Evolutionary conservation across 2,888 invertebrate species (phyloP).

Genomic region (Tuta absoluta): DNA sequence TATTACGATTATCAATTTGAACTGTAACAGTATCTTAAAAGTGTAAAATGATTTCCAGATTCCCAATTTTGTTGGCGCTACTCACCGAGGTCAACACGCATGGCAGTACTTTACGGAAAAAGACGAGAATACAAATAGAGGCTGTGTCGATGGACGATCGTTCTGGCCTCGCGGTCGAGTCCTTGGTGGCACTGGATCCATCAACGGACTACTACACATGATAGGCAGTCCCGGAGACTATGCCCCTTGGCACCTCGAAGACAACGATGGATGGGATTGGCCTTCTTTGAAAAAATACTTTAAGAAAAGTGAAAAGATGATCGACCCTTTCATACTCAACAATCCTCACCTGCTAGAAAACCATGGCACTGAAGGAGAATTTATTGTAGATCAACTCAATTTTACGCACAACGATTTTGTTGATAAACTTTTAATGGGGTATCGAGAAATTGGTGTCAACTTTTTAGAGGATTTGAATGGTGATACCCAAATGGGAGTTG

Average conservation of each 20-base stretch:
- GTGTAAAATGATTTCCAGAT: slow-evolving; percentile 50
- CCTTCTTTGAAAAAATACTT: slow-evolving; percentile 61
- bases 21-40: not conserved
- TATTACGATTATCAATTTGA: no score
- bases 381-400: slow-evolving; percentile 74
- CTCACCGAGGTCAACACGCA: slow-evolving; percentile 53
- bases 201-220: slow-evolving; percentile 70
- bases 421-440: slow-evolving; percentile 63
- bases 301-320: slow-evolving; percentile 67
- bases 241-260: slow-evolving; percentile 58
- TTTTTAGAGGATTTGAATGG: slow-evolving; percentile 69
- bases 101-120: slow-evolving; percentile 67
- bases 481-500: slow-evolving; percentile 76
- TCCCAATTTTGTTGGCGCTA: slow-evolving; percentile 62
- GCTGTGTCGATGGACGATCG: slow-evolving; percentile 50
- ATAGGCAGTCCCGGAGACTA: slow-evolving; percentile 67
- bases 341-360: slow-evolving; percentile 59
- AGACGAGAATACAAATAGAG: slow-evolving; percentile 57
- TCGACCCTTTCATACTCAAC: slow-evolving; percentile 65
- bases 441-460: slow-evolving; percentile 74
- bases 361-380: slow-evolving; percentile 75
- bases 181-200: slow-evolving; percentile 71
- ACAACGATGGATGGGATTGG: slow-evolving; percentile 72
- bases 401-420: slow-evolving; percentile 61
- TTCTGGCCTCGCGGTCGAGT: slow-evolving; percentile 72